Conservation (phyloP, 2,113 vertebrate species). For the Chaetops frenatus region DNA sequence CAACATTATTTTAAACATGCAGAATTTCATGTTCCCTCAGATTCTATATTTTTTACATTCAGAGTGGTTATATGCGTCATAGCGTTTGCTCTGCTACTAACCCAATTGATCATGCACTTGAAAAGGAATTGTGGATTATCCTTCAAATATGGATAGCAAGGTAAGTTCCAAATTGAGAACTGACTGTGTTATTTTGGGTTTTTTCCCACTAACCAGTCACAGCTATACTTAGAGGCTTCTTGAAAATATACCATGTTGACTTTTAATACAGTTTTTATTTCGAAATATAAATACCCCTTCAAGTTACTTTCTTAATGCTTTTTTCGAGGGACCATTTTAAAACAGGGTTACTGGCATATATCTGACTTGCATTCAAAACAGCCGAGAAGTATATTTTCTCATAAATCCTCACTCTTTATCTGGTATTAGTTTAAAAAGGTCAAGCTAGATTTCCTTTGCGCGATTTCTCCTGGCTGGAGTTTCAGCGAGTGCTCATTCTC, state of each 20-base stretch:
- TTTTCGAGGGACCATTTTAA: background rate
- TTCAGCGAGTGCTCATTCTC: fast-evolving
- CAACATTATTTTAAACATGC: background rate
- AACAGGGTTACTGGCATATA: background rate
- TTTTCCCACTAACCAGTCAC: background rate
- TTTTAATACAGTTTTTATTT: background rate
- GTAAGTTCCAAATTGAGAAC: background rate
- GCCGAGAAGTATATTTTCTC: background rate
- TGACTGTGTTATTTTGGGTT: background rate
- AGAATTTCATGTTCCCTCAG: background rate
- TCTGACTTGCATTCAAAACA: background rate
- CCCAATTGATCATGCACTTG: too few relatives aligned
- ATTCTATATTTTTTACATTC: too few relatives aligned
- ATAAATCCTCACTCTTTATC: fast-evolving
- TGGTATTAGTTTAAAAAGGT: background rate
- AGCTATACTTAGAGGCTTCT: background rate
- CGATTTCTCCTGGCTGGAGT: background rate
- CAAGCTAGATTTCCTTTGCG: background rate
- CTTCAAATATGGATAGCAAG: background rate
- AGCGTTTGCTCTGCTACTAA: background rate
- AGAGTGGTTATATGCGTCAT: background rate
- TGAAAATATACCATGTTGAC: background rate
- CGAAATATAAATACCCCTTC: background rate
- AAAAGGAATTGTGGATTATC: background rate
- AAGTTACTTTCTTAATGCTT: background rate